These are phyloP conservation scores for Pseudochirops cupreus DNA, from an alignment of 2,797 vertebrate species.

Conservation along the genomic window DNA sequence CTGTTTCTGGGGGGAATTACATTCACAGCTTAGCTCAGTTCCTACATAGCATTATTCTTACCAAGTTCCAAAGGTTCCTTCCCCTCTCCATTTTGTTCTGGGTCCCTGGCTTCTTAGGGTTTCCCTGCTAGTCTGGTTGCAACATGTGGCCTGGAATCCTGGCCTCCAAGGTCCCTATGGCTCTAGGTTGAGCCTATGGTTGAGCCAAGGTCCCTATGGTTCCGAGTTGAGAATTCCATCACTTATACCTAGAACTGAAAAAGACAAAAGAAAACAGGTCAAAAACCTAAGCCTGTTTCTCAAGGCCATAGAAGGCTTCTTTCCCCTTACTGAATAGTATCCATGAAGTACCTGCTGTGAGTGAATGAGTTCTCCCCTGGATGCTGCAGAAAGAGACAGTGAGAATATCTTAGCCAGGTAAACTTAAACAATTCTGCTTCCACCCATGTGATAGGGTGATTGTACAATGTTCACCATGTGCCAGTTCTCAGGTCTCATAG, in stretches of 20 bases:
- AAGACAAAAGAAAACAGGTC: not conserved
- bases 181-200: not conserved
- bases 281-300: not conserved
- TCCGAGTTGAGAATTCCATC: not conserved
- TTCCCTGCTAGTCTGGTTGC: not conserved
- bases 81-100: not conserved
- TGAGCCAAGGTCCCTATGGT: not conserved
- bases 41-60: not conserved
- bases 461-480: not conserved
- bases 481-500: not conserved
- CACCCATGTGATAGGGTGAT: not conserved
- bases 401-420: not conserved
- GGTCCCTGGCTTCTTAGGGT: not conserved
- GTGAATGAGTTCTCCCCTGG: not conserved
- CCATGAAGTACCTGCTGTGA: not conserved
- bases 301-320: not conserved
- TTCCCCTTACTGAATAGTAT: not conserved
- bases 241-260: not conserved
- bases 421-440: not conserved
- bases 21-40: not conserved
- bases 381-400: not conserved
- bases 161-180: not conserved
- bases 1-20: not conserved
- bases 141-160: not conserved
- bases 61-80: not conserved